These are phyloP conservation scores for Cathartes aura DNA, from an alignment of 2,113 vertebrate species.

Conservation along the genomic window DNA sequence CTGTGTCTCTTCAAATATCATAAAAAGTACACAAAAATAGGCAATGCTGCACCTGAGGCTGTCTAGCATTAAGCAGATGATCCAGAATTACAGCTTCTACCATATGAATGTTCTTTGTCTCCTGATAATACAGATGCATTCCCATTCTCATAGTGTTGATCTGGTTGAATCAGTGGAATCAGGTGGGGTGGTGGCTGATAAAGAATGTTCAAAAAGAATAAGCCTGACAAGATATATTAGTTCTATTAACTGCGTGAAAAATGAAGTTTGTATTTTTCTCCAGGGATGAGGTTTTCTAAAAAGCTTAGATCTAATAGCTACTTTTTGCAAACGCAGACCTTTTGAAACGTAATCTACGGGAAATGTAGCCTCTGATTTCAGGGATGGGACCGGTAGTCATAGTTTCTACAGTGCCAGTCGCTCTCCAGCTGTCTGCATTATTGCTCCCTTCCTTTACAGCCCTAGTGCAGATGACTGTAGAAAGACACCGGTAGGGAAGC, in stretches of 20 bases:
- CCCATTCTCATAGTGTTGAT: not conserved
- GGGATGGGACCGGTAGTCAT: not conserved
- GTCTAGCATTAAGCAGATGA: constrained; percentile 14
- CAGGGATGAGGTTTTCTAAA: not conserved
- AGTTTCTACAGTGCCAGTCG: not conserved
- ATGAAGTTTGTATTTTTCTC: not conserved
- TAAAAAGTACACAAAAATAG: not conserved
- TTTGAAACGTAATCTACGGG: not conserved
- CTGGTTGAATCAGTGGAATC: not conserved
- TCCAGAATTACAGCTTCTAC: not conserved
- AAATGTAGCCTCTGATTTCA: not conserved
- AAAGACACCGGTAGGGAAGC: not conserved
- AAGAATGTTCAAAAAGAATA: not conserved
- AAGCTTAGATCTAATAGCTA: not conserved
- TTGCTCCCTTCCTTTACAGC: not conserved
- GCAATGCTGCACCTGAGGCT: not conserved
- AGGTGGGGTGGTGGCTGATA: not conserved
- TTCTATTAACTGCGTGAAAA: not conserved
- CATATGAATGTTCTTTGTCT: not conserved
- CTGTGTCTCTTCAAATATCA: not conserved
- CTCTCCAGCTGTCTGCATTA: not conserved
- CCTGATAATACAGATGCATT: not conserved
- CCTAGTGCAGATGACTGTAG: no score
- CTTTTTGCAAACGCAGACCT: not conserved
- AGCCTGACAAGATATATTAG: not conserved